These are phyloP conservation scores for Leptinotarsa defecta DNA, from an alignment of 1,140 invertebrate genomes.

Conservation along the genomic window DNA sequence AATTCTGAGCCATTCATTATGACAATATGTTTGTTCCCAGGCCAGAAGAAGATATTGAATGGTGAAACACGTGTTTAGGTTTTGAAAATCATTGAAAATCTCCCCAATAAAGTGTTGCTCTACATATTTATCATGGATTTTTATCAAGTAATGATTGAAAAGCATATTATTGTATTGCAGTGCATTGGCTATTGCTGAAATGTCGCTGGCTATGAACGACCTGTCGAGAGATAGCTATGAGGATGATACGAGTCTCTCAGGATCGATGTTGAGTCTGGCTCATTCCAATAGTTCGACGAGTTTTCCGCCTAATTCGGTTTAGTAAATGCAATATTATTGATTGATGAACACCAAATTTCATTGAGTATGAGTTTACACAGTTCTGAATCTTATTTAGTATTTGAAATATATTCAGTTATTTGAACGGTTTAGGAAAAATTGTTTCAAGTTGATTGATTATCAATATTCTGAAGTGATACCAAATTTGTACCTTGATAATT, in stretches of 20 bases:
- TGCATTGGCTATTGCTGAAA: constrained; percentile 82
- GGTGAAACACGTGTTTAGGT: no score
- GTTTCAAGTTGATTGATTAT: not conserved
- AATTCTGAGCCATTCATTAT: no score
- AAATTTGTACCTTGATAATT: constrained; percentile 19
- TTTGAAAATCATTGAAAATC: no score
- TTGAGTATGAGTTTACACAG: not conserved
- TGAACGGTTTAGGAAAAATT: not conserved
- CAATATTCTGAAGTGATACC: constrained; percentile 12
- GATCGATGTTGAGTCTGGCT: constrained; percentile 91
- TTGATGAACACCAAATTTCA: constrained; percentile 21
- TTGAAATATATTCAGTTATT: not conserved
- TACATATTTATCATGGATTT: no score
- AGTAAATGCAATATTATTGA: constrained; percentile 36
- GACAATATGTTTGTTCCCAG: no score
- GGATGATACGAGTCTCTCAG: constrained; percentile 87
- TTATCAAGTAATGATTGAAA: no score
- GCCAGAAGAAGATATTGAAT: no score
- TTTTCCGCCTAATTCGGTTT: constrained; percentile 81
- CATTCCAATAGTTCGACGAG: constrained; percentile 91
- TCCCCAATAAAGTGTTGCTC: no score
- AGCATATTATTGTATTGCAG: constrained; percentile 32
- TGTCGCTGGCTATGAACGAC: constrained; percentile 86
- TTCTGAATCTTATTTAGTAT: not conserved
- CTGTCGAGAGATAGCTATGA: constrained; percentile 85